These are phyloP conservation scores for Lepus townsendii DNA, from an alignment of 2,797 vertebrate genomes.

Conservation along the genomic window DNA sequence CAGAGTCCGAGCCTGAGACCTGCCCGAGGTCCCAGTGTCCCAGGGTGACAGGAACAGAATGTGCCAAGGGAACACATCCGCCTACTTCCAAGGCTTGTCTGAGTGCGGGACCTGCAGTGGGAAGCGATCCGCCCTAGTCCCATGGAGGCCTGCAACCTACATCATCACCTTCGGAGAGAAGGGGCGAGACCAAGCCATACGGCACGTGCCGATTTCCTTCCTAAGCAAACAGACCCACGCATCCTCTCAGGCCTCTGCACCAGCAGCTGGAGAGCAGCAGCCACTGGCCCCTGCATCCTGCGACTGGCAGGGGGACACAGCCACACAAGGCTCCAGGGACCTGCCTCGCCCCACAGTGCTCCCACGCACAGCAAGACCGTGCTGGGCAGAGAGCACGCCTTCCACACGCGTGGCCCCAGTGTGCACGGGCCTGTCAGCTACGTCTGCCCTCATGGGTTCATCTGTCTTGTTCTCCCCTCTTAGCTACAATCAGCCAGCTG, in stretches of 20 bases:
- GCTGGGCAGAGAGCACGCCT: neutral
- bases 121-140: neutral
- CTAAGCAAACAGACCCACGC: neutral
- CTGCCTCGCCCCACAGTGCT: neutral
- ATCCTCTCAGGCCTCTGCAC: too few relatives aligned
- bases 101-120: accelerated
- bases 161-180: neutral
- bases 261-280: too few relatives aligned
- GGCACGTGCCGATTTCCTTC: neutral
- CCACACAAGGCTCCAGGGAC: accelerated
- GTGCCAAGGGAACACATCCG: accelerated
- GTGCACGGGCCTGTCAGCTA: neutral
- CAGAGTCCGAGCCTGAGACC: neutral
- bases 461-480: neutral
- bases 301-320: neutral
- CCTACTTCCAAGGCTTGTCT: accelerated
- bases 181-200: too few relatives aligned
- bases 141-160: neutral
- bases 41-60: neutral
- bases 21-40: accelerated
- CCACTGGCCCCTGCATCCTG: too few relatives aligned
- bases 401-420: neutral
- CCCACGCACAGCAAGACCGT: accelerated
- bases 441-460: neutral
- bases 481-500: neutral